phyloP scores from a whole-genome alignment of 2,797 vertebrate species.

The Alectoris magna region DNA sequence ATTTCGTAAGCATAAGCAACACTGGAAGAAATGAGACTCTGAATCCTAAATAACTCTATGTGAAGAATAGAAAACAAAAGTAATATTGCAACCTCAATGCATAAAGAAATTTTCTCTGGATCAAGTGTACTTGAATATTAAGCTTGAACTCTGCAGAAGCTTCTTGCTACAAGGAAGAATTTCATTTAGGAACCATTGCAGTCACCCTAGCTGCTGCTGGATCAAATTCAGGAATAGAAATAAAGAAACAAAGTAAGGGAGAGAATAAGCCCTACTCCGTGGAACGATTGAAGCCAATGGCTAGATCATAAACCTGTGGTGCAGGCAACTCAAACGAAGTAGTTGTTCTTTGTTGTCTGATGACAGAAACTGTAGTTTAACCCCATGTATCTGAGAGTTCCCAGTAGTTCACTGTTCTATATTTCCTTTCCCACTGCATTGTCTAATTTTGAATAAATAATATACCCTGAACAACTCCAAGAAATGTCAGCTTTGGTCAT shows the following conservation, averaged over 20 bases:
- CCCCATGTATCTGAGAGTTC: neutral
- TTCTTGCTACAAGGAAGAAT: neutral
- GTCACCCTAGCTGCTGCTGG: neutral
- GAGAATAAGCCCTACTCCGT: neutral
- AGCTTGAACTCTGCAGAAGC: neutral
- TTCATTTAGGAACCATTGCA: neutral
- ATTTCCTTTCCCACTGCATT: neutral
- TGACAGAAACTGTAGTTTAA: neutral
- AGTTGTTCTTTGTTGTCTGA: neutral
- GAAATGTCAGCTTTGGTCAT: neutral
- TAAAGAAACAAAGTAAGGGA: neutral
- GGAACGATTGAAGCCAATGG: neutral
- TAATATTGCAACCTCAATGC: neutral
- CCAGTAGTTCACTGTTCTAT: neutral
- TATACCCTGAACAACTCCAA: neutral
- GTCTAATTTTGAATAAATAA: neutral
- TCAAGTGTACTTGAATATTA: neutral
- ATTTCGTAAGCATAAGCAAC: neutral
- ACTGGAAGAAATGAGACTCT: neutral
- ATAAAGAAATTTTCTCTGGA: neutral
- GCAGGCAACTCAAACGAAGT: neutral
- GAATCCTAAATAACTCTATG: neutral
- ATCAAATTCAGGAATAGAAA: neutral
- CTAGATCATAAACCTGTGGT: neutral
- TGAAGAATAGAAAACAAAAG: neutral